Percentiles rank a stretch among this genome's conserved stretches.
These are phyloP conservation scores for Umimayanthus kanabou DNA, from an alignment of 92 coral and sea anemone genomes.

Conservation along the genomic window DNA sequence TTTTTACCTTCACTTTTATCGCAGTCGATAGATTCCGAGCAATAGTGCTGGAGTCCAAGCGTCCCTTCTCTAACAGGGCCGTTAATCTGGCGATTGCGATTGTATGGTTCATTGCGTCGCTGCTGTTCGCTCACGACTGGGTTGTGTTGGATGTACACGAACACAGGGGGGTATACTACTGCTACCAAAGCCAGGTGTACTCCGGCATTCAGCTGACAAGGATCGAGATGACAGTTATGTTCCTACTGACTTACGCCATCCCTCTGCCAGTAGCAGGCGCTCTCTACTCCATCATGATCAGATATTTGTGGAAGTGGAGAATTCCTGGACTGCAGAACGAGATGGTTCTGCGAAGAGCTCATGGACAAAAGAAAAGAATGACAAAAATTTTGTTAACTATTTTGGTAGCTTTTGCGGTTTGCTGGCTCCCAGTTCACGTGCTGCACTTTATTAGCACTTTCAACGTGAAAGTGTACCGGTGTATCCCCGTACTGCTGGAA, in stretches of 20 bases:
- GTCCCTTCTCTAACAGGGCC: slow-evolving; percentile 38
- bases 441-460: slow-evolving; percentile 1
- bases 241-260: slow-evolving; percentile 17
- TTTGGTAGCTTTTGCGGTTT: slow-evolving; percentile 22
- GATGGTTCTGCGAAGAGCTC: slow-evolving; percentile 22
- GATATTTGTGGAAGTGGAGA: slow-evolving; percentile 33
- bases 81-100: slow-evolving; percentile 7
- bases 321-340: slow-evolving; percentile 34
- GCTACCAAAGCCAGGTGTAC: slow-evolving; percentile 25
- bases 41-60: slow-evolving; percentile 29
- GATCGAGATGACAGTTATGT: slow-evolving; percentile 22
- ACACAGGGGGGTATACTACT: slow-evolving; percentile 1
- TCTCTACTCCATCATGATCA: slow-evolving; percentile 26
- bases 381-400: slow-evolving; percentile 23
- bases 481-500: slow-evolving; percentile 22
- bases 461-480: neutral
- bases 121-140: slow-evolving; percentile 26
- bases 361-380: slow-evolving; percentile 29
- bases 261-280: slow-evolving; percentile 21
- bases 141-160: slow-evolving; percentile 6
- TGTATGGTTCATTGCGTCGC: slow-evolving; percentile 10
- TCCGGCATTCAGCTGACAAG: slow-evolving; percentile 3
- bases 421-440: slow-evolving; percentile 39
- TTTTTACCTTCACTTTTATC: slow-evolving; percentile 29
- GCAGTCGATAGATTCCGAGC: slow-evolving; percentile 39